These are phyloP conservation scores for Vesta saturnalis DNA, from an alignment of 2,888 invertebrate genomes.

Conservation along the genomic window DNA sequence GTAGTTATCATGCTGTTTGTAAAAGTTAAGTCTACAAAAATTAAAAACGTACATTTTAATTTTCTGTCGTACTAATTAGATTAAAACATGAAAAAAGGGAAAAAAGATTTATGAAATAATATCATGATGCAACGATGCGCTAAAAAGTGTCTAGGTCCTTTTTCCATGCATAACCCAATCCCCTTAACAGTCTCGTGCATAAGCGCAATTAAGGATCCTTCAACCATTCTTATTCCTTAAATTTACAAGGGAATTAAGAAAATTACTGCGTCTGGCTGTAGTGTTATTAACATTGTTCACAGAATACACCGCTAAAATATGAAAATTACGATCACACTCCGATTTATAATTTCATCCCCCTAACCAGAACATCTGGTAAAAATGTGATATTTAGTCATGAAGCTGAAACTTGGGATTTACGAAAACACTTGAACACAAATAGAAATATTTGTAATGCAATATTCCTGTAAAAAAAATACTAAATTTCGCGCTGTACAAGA, in stretches of 20 bases:
- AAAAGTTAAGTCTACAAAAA: too few relatives aligned
- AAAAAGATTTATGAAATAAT: too few relatives aligned
- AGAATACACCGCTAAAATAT: constrained; percentile 44
- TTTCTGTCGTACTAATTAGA: too few relatives aligned
- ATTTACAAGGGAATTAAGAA: constrained; percentile 55
- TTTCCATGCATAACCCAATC: constrained; percentile 13
- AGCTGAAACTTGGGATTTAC: background rate
- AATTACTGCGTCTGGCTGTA: constrained; percentile 51
- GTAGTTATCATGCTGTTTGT: too few relatives aligned
- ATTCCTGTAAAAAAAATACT: background rate
- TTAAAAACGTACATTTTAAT: too few relatives aligned
- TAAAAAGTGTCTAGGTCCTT: constrained; percentile 6
- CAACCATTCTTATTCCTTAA: constrained; percentile 52
- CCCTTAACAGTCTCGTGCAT: constrained; percentile 46
- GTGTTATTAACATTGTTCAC: constrained; percentile 50
- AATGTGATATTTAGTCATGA: constrained; percentile 3
- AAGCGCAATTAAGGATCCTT: constrained; percentile 53
- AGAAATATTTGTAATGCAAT: background rate
- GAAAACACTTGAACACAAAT: background rate
- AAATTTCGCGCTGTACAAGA: background rate
- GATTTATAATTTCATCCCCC: constrained; percentile 20
- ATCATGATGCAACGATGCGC: constrained; percentile 32
- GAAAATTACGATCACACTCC: constrained; percentile 24
- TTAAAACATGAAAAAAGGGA: too few relatives aligned
- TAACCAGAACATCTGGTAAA: constrained; percentile 6